phyloP scores from a whole-genome alignment of 2,797 vertebrate genomes.

The Gymnothorax reevesii region DNA sequence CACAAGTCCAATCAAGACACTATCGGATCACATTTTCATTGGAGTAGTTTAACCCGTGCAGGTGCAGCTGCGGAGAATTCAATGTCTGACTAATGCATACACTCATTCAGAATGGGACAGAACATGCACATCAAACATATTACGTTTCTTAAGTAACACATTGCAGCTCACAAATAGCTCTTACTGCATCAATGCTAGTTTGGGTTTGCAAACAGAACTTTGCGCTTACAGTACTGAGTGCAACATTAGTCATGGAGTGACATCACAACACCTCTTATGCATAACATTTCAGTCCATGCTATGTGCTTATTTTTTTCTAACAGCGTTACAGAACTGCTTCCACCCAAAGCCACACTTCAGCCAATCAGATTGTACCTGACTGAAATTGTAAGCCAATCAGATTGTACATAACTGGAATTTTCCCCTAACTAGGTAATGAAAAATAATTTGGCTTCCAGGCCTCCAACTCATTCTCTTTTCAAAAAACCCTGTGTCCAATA shows the following conservation, averaged over 20 bases:
- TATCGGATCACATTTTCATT: not conserved
- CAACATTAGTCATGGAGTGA: not conserved
- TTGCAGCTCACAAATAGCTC: not conserved
- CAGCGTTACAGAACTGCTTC: too few relatives aligned
- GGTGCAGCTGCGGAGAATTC: conserved; percentile 4
- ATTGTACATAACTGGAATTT: too few relatives aligned
- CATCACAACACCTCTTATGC: not conserved
- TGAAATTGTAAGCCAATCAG: too few relatives aligned
- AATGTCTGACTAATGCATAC: too few relatives aligned
- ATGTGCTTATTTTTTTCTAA: too few relatives aligned
- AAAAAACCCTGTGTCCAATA: not conserved
- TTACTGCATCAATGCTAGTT: not conserved
- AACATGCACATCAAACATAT: not conserved
- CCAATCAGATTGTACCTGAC: too few relatives aligned
- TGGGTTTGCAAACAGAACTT: not conserved
- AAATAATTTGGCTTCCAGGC: too few relatives aligned
- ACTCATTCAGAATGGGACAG: not conserved
- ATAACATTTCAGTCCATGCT: not conserved
- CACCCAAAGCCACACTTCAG: too few relatives aligned
- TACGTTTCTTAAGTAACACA: not conserved
- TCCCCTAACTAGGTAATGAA: too few relatives aligned
- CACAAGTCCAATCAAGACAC: not conserved
- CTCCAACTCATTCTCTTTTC: not conserved
- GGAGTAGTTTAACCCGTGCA: not conserved
- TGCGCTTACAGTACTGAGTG: not conserved